Evolutionary conservation across 2,888 invertebrate species (phyloP), one percentile per base, ranked within the genome.

Genomic region (Scaptomyza cyrtandrae): DNA sequence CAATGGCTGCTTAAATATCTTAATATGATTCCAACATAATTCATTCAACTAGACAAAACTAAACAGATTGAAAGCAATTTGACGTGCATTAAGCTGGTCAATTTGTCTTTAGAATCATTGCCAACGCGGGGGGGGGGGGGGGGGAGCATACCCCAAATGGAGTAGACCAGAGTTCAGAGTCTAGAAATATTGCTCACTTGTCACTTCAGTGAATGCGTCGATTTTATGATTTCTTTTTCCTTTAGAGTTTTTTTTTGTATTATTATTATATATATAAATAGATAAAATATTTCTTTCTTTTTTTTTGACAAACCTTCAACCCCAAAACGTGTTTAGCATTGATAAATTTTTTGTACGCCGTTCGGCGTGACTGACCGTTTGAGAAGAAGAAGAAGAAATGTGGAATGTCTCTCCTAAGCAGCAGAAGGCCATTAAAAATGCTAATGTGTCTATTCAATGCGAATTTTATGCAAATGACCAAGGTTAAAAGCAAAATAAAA

Each of bases 391-490:
- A 44, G 29, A 7, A 41, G 45, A 6, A 35, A 39, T 44, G 31
- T 44, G 35, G 70, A 88, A 82, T 86, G 74, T 73, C 84, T 83
- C 72, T 71, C 39, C 7, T 10, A 6, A 33, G 33, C 33, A 65
- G 76, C 71, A 76, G 88, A 76, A 71, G 66, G 64, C 88, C 87
- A 86, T 86, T 86, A 86, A 89, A 88, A 86, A 89, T 89, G 86
- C 86, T 86, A 86, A 86, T 86, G 89, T 89, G 78, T 86, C 89
- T 76, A 89, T 86, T 89, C 63, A 86, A 86, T 86, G 86, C 78
- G 89, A 89, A 69, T 89, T 86, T 89, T 85, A 86, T 86, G 86
- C 89, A 86, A 86, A 86, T 86, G 89, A 69, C 76, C 79, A 85
- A 87, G 88, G 89, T 81, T 87, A 78, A 87, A 87, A 75, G 81